These are phyloP conservation scores for Drosophila bocqueti DNA, from an alignment of 1,140 invertebrate genomes.

Conservation along the genomic window DNA sequence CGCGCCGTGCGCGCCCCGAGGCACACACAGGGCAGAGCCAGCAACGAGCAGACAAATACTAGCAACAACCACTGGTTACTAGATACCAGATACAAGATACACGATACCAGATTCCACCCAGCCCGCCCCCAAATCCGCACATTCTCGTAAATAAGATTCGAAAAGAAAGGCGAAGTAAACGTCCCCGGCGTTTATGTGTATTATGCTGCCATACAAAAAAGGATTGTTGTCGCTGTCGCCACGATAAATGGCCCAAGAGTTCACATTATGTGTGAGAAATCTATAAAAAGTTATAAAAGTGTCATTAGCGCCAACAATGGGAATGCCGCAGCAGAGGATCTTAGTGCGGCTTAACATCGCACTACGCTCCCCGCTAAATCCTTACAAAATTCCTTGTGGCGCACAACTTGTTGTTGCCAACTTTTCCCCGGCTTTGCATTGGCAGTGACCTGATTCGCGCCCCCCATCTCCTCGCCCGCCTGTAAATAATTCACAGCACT, in stretches of 20 bases:
- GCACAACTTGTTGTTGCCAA: slow-evolving; percentile 29
- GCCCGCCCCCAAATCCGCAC: slow-evolving; percentile 57
- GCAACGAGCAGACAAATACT: slow-evolving; percentile 28
- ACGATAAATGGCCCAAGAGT: slow-evolving; percentile 75
- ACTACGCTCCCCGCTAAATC: slow-evolving; percentile 34
- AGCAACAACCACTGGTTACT: slow-evolving; percentile 29
- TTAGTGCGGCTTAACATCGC: slow-evolving; percentile 30
- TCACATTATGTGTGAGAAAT: slow-evolving; percentile 79
- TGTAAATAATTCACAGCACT: slow-evolving; percentile 26
- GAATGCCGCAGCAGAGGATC: slow-evolving; percentile 34
- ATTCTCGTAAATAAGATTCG: slow-evolving; percentile 76
- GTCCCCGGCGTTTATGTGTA: slow-evolving; percentile 49
- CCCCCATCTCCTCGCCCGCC: background rate
- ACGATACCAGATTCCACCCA: slow-evolving; percentile 2
- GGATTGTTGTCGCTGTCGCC: slow-evolving; percentile 70
- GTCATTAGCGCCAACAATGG: slow-evolving; percentile 80
- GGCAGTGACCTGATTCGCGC: slow-evolving; percentile 26
- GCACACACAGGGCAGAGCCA: slow-evolving; percentile 17
- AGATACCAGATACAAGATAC: slow-evolving; percentile 22
- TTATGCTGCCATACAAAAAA: slow-evolving; percentile 60
- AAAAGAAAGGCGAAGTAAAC: slow-evolving; percentile 56
- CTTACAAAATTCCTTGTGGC: slow-evolving; percentile 53
- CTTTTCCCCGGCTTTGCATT: slow-evolving; percentile 29
- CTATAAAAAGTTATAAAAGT: slow-evolving; percentile 84
- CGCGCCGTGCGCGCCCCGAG: slow-evolving; percentile 42